Evolutionary conservation across 92 coral and sea anemone species (phyloP).

Genomic region (Porites evermanni): DNA sequence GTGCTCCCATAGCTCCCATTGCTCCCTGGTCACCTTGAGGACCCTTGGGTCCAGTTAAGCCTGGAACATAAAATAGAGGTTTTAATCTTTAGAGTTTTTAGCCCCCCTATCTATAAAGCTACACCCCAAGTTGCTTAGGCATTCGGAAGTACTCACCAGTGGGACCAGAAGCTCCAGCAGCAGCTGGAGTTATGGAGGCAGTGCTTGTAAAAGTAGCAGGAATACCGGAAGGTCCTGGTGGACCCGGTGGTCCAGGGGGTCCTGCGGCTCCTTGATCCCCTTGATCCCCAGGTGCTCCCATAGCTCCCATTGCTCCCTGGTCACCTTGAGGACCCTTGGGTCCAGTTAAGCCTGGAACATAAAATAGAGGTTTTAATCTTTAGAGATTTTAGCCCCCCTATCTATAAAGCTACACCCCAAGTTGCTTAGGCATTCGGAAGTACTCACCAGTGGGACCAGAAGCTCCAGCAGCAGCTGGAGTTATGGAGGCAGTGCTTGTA

Average conservation of each 20-base stretch:
- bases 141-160: background rate
- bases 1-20: constrained; percentile 39
- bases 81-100: background rate
- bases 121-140: background rate
- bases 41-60: constrained; percentile 44
- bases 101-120: constrained; percentile 6
- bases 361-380: background rate
- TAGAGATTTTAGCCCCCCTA: constrained; percentile 7
- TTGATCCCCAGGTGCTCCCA: constrained; percentile 44
- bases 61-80: background rate
- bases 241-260: constrained; percentile 36
- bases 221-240: constrained; percentile 84
- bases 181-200: background rate
- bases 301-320: constrained; percentile 53
- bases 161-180: no score
- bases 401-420: background rate
- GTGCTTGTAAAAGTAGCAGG: constrained; percentile 2
- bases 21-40: constrained; percentile 76
- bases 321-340: constrained; percentile 65
- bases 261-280: constrained; percentile 57
- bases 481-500: background rate
- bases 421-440: no score
- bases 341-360: constrained; percentile 38
- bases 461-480: background rate
- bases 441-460: background rate